Conservation (phyloP, 23 tunicate species). For the Oikopleura dioica region DNA sequence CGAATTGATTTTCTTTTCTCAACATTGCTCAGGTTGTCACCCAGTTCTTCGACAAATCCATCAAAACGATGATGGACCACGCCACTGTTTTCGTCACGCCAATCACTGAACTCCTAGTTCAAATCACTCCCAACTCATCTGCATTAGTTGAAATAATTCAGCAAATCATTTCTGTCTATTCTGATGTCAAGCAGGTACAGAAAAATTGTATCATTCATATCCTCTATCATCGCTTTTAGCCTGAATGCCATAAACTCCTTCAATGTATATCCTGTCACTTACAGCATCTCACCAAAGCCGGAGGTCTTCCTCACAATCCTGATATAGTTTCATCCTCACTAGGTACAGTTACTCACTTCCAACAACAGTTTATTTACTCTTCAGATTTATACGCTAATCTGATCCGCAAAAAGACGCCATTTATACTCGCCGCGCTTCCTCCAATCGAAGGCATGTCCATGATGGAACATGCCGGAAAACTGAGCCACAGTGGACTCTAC, state of each 20-base stretch:
- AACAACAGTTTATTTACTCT: no score
- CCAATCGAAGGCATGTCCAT: not conserved
- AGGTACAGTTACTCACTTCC: no score
- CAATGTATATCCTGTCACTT: not conserved
- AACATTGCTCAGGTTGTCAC: slow-evolving; percentile 23
- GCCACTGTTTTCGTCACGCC: slow-evolving; percentile 23
- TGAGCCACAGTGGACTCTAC: not conserved
- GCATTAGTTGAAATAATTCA: slow-evolving; percentile 41
- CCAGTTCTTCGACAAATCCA: slow-evolving; percentile 44
- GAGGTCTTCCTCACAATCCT: slow-evolving; percentile 1
- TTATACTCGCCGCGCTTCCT: not conserved
- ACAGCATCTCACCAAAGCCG: not conserved
- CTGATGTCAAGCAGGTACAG: not conserved
- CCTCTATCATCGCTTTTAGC: not conserved
- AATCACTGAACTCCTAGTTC: slow-evolving; percentile 34
- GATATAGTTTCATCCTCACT: not conserved
- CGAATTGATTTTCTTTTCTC: slow-evolving; percentile 30
- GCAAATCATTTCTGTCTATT: slow-evolving; percentile 17
- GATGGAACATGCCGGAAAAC: not conserved
- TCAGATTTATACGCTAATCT: not conserved
- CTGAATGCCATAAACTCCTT: not conserved
- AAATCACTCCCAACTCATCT: slow-evolving; percentile 31
- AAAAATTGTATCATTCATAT: not conserved
- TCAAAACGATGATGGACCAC: slow-evolving; percentile 32
- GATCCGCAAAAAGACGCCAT: not conserved